Percentiles rank a stretch among this genome's conserved stretches.
Evolutionary conservation across 2,797 vertebrate species (phyloP).

Genomic region (Sebastes diaconus): DNA sequence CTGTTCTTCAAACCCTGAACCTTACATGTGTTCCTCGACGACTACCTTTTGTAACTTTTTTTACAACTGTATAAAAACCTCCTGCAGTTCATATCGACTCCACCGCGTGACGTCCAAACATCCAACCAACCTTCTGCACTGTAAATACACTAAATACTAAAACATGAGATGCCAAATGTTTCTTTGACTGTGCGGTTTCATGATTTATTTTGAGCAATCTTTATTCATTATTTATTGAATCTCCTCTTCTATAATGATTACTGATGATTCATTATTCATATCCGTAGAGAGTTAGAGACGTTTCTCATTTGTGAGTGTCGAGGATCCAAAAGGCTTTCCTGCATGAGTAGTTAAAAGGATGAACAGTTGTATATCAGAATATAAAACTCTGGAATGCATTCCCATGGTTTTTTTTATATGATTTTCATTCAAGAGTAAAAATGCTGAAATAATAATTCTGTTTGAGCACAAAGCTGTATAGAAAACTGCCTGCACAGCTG

Average conservation of each 20-base stretch:
- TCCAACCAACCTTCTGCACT: constrained; percentile 16
- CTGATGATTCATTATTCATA: constrained; percentile 39
- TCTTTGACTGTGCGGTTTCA: constrained; percentile 19
- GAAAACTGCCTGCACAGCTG: constrained; percentile 21
- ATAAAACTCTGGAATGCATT: constrained; percentile 32
- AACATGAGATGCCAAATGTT: constrained; percentile 44
- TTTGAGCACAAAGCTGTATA: constrained; percentile 65
- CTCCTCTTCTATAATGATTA: constrained; percentile 39
- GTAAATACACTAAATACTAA: constrained; percentile 59
- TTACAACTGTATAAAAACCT: constrained; percentile 12
- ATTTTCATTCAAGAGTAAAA: constrained; percentile 22
- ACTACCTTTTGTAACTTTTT: constrained; percentile 34
- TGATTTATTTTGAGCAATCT: constrained; percentile 17
- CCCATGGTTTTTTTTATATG: constrained; percentile 6
- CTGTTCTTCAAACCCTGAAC: constrained; percentile 20
- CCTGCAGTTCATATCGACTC: constrained; percentile 10
- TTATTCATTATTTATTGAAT: constrained; percentile 71
- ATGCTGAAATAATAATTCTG: constrained; percentile 27
- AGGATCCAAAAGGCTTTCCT: constrained; percentile 47
- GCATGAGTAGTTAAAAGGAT: constrained; percentile 56
- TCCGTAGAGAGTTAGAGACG: constrained; percentile 46
- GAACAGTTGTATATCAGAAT: constrained; percentile 14
- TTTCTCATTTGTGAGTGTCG: constrained; percentile 45
- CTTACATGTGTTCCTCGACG: neutral
- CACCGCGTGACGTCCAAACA: neutral